Evolutionary conservation across 2,888 invertebrate species (phyloP).

Genomic region (Agonopterix alstromeriana): DNA sequence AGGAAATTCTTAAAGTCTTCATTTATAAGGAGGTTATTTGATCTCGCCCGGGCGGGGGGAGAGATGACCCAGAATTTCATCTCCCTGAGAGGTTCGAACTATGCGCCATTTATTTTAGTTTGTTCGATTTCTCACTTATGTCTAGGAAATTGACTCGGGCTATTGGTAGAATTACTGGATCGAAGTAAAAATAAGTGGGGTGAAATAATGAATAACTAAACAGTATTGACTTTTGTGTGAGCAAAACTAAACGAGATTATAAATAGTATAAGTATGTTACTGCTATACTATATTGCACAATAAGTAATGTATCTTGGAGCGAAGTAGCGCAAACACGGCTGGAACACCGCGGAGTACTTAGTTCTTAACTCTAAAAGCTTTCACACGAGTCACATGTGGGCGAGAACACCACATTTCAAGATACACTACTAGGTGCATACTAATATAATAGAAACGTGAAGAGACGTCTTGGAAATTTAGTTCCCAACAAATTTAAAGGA

Average conservation of each 20-base stretch:
- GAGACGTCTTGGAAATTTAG: background rate
- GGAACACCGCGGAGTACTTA: no score
- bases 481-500: no score
- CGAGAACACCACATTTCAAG: background rate
- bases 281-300: no score
- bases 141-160: conserved; percentile 44
- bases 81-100: conserved; percentile 55
- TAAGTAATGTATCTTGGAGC: no score
- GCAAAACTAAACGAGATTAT: no score
- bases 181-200: conserved; percentile 7
- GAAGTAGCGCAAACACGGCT: no score
- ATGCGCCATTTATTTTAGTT: conserved; percentile 65
- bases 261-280: no score
- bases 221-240: background rate
- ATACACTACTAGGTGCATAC: background rate
- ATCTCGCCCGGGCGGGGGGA: conserved; percentile 40
- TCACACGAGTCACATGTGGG: background rate
- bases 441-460: background rate
- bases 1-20: conserved; percentile 12
- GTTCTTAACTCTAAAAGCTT: background rate
- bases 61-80: conserved; percentile 57
- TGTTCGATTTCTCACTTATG: conserved; percentile 49
- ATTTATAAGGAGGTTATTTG: conserved; percentile 34
- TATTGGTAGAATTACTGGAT: conserved; percentile 32
- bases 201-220: background rate